These are phyloP conservation scores for Sminthopsis crassicaudata DNA, from an alignment of 2,113 vertebrate species.

Conservation along the genomic window DNA sequence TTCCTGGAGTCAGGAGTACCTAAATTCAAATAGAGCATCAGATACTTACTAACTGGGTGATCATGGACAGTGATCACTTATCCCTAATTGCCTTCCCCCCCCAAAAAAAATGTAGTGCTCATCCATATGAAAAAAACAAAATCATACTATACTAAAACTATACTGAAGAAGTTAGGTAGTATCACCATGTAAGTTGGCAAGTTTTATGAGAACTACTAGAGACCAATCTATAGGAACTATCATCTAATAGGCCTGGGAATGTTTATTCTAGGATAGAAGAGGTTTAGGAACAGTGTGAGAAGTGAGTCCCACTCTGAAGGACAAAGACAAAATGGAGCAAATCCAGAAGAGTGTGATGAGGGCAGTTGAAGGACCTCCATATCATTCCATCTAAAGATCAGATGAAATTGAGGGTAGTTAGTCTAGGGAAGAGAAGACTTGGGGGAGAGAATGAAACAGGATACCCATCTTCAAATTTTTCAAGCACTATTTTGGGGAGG, in stretches of 20 bases:
- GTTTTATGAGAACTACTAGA: not conserved
- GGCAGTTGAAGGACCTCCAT: not conserved
- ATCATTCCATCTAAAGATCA: not conserved
- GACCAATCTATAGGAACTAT: not conserved
- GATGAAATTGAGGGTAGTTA: not conserved
- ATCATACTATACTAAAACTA: not conserved
- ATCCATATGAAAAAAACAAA: not conserved
- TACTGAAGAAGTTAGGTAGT: not conserved
- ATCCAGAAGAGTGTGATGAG: not conserved
- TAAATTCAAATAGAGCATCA: not conserved
- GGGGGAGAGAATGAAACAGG: not conserved
- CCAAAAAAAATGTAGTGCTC: not conserved
- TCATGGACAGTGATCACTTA: not conserved
- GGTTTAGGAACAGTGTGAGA: not conserved
- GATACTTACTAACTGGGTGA: not conserved
- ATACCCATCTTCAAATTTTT: not conserved
- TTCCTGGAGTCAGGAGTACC: not conserved
- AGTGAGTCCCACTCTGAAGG: not conserved
- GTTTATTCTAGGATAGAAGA: not conserved
- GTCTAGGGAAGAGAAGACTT: not conserved
- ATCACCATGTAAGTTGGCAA: not conserved
- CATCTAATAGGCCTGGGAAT: not conserved
- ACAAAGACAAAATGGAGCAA: not conserved
- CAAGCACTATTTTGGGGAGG: not conserved
- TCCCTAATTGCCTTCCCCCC: not conserved